Conservation (phyloP, 2,797 vertebrate genomes). For the Pachyuromys duprasi region DNA sequence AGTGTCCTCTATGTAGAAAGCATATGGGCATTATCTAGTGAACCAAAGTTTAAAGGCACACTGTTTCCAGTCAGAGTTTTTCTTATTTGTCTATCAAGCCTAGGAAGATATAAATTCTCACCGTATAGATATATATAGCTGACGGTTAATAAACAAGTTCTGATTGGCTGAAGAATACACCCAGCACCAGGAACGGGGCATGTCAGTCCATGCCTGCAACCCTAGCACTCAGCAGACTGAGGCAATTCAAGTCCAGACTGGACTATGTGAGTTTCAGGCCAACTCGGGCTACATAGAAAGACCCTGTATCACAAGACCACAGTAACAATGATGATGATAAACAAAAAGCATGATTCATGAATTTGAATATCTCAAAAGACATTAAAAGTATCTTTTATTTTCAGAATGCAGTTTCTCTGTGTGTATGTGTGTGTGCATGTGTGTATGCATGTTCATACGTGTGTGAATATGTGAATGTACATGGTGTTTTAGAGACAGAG, state of each 20-base stretch:
- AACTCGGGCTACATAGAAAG: not conserved
- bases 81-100: not conserved
- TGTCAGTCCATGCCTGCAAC: not conserved
- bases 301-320: too few relatives aligned
- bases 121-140: not conserved
- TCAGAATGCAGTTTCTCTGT: conserved; percentile 9
- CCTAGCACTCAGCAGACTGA: not conserved
- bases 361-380: conserved; percentile 45
- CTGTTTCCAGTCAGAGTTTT: conserved; percentile 26
- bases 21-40: not conserved
- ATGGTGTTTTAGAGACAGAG: not conserved
- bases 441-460: not conserved
- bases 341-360: not conserved
- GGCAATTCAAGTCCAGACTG: not conserved
- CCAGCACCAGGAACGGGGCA: not conserved
- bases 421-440: not conserved
- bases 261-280: not conserved
- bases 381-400: not conserved
- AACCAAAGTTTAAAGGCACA: not conserved
- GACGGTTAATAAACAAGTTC: conserved; percentile 44
- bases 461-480: too few relatives aligned
- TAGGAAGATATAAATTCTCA: conserved; percentile 25
- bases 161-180: not conserved
- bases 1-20: not conserved
- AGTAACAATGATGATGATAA: not conserved